Evolutionary conservation across 2,113 vertebrate species (phyloP), one percentile per base, ranked within the genome.

Genomic region (Terrapene triunguis): DNA sequence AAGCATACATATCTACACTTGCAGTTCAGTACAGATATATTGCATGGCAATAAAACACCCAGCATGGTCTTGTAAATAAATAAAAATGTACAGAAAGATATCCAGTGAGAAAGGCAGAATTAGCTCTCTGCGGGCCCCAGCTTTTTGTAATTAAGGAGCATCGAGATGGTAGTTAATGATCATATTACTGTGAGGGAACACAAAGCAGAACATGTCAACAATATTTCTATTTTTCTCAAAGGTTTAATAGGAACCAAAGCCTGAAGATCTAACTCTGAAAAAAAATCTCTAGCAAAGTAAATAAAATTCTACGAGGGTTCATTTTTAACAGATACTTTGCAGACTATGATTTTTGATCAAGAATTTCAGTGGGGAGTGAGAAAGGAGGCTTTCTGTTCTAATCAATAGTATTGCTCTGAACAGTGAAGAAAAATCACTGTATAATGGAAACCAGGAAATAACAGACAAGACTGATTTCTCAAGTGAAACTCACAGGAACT

Each of bases 1-100:
- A 48, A 9, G 53, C 6, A 65, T 32, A 32, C 8, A 2, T 5
- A 78, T 65, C 25, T 16, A 6, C 65, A 2, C 0, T 0, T 65
- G 44, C 22, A 85, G 59, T 42, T 83, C 76, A 85, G 22, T 24
- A n/a, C n/a, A 81, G 11, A 44, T 82, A 21, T 13, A 29, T 12
- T 48, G 19, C 17, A 53, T 87, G 38, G 27, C 42, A 90, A 17
- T 38, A 87, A 90, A 89, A 42, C 10, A 88, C 12, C 32, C 87
- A 47, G 5, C 69, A 22, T 25, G 22, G 47, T 42, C 35, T 19
- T 38, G 38, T 16, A 6, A 47, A 80, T 84, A 53, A 84, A 38
- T 38, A 5, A 1, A 48, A 35, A 32, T 78, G 32, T 3, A 3
- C 2, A 2, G 9, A 35, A 14, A 54, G 57, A 32, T 82, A 85